Evolutionary conservation across 2,888 invertebrate species (phyloP).

Genomic region (Syrista parreyssii): DNA sequence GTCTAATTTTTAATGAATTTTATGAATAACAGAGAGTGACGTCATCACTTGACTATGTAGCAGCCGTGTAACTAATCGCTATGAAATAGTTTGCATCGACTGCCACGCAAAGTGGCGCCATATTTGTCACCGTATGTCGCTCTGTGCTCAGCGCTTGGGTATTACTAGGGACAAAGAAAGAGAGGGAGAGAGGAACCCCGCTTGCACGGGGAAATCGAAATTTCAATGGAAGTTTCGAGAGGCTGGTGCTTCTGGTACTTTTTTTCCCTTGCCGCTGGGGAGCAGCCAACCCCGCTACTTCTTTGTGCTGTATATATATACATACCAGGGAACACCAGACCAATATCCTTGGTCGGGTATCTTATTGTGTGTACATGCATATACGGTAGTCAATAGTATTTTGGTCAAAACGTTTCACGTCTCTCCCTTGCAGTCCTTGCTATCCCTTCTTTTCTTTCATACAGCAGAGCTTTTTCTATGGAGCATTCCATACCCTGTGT

Average conservation of each 20-base stretch:
- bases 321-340: neutral
- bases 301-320: neutral
- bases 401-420: neutral
- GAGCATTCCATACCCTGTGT: neutral
- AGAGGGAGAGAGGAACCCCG: neutral
- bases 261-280: neutral
- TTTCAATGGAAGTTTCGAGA: neutral
- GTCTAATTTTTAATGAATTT: neutral
- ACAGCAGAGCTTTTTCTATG: neutral
- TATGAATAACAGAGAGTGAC: neutral
- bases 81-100: neutral
- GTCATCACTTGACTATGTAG: neutral
- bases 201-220: neutral
- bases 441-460: neutral
- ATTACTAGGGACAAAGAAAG: neutral
- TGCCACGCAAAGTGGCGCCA: neutral
- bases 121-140: neutral
- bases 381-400: neutral
- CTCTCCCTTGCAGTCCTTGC: neutral
- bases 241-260: neutral
- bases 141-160: neutral
- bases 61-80: neutral
- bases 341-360: neutral
- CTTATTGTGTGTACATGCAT: neutral
- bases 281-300: neutral